phyloP scores from a whole-genome alignment of 2,113 vertebrate species.

The Pomatorhinus ruficollis region DNA sequence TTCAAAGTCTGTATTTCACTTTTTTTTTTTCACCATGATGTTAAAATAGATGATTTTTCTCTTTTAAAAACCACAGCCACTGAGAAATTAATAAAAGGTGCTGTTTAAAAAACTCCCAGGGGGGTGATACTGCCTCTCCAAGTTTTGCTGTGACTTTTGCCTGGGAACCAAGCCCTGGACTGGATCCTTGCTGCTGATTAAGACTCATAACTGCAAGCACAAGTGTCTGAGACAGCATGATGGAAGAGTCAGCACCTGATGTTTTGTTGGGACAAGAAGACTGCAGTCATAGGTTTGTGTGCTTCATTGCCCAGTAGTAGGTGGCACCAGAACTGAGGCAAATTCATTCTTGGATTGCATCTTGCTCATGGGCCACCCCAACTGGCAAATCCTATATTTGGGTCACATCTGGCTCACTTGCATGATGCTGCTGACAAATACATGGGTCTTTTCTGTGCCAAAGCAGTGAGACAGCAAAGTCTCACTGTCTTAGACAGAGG shows the following conservation, averaged over 20 bases:
- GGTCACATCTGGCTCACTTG: background rate
- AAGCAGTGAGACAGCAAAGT: background rate
- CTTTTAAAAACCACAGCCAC: slow-evolving; percentile 29
- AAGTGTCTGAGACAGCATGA: background rate
- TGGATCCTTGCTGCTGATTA: background rate
- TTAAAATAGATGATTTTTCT: slow-evolving; percentile 55
- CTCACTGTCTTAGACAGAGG: background rate
- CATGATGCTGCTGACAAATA: background rate
- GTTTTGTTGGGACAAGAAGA: background rate
- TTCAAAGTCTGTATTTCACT: slow-evolving; percentile 35
- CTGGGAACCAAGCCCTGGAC: background rate
- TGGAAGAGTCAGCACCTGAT: background rate
- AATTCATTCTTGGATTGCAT: background rate
- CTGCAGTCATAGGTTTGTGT: background rate
- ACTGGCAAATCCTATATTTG: background rate
- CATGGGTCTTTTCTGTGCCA: background rate
- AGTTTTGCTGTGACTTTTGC: slow-evolving; percentile 19
- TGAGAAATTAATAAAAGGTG: slow-evolving; percentile 36
- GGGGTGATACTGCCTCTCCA: background rate
- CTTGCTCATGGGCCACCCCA: background rate
- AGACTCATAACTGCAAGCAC: background rate
- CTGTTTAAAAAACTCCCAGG: slow-evolving; percentile 17
- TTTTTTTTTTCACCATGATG: background rate
- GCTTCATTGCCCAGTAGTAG: background rate
- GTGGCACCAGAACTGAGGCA: background rate